Conservation (phyloP, 2,888 invertebrate genomes). For the Thysanoteuthis rhombus region DNA sequence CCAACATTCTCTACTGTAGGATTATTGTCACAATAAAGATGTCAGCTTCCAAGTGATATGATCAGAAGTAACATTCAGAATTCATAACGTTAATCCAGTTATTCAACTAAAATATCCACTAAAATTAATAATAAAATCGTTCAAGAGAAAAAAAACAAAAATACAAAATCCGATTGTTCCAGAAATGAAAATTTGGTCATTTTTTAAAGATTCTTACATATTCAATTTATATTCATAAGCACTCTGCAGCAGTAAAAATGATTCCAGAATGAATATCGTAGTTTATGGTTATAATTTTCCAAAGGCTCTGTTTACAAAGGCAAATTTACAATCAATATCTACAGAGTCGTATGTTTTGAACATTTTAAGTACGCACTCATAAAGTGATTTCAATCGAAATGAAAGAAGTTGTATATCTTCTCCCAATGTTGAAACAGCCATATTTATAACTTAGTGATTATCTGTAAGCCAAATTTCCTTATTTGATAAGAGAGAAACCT, state of each 20-base stretch:
- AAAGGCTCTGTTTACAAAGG: too few species aligned
- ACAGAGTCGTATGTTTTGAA: too few species aligned
- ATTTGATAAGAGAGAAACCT: too few species aligned
- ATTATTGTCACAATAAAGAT: not conserved
- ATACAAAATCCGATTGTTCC: not conserved
- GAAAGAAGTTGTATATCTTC: too few species aligned
- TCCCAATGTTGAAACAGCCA: too few species aligned
- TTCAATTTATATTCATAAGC: not conserved
- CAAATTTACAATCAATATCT: too few species aligned
- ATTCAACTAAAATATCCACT: not conserved
- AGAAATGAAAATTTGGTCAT: not conserved
- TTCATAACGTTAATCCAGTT: not conserved
- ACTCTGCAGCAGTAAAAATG: not conserved
- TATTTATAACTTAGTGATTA: too few species aligned
- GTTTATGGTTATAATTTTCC: too few species aligned
- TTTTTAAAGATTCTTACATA: not conserved
- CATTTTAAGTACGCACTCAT: too few species aligned
- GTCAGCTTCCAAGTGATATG: not conserved
- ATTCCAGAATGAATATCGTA: not conserved
- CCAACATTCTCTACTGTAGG: not conserved
- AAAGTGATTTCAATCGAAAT: too few species aligned
- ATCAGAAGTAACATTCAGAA: not conserved
- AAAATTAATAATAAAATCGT: not conserved
- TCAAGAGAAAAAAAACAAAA: not conserved
- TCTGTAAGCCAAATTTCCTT: too few species aligned